These are phyloP conservation scores for Charanyca ferruginea DNA, from an alignment of 2,888 invertebrate genomes.

Conservation along the genomic window DNA sequence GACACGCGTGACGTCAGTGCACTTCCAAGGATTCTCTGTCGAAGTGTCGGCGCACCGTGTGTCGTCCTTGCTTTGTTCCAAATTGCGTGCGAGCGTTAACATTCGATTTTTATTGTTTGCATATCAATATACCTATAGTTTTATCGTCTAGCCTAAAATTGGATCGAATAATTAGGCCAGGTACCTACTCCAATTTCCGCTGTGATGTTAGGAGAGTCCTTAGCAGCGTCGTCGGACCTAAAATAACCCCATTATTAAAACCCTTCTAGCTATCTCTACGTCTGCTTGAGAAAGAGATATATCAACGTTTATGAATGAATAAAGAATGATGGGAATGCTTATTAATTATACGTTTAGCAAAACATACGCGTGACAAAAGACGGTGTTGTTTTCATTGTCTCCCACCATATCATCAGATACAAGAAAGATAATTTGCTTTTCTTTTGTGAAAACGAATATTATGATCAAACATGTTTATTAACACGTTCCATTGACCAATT, in stretches of 20 bases:
- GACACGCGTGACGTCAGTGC: constrained; percentile 62
- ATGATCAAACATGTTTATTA: constrained; percentile 8
- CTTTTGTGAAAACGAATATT: constrained; percentile 14
- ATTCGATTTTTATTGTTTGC: constrained; percentile 50
- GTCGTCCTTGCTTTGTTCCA: constrained; percentile 64
- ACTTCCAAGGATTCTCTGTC: constrained; percentile 62
- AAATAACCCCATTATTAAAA: background rate
- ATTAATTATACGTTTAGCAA: constrained; percentile 4
- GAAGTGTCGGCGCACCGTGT: constrained; percentile 54
- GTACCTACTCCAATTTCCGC: no score
- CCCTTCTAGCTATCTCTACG: background rate
- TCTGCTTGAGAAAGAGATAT: background rate
- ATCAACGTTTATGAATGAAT: background rate
- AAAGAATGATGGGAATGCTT: constrained; percentile 14
- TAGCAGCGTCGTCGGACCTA: background rate
- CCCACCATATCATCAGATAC: constrained; percentile 4
- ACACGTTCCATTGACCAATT: constrained; percentile 9
- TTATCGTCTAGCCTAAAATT: constrained; percentile 2
- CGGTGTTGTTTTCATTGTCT: constrained; percentile 34
- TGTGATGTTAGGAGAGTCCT: background rate
- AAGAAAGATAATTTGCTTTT: constrained; percentile 8
- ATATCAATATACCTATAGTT: constrained; percentile 12
- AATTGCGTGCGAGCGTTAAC: constrained; percentile 41
- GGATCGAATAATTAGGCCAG: background rate
- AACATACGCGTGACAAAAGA: constrained; percentile 22